A percentile compares a stretch with the other conserved stretches of the same genome.
These are phyloP conservation scores for Neodiprion pinetum DNA, from an alignment of 1,140 invertebrate genomes.

Conservation along the genomic window DNA sequence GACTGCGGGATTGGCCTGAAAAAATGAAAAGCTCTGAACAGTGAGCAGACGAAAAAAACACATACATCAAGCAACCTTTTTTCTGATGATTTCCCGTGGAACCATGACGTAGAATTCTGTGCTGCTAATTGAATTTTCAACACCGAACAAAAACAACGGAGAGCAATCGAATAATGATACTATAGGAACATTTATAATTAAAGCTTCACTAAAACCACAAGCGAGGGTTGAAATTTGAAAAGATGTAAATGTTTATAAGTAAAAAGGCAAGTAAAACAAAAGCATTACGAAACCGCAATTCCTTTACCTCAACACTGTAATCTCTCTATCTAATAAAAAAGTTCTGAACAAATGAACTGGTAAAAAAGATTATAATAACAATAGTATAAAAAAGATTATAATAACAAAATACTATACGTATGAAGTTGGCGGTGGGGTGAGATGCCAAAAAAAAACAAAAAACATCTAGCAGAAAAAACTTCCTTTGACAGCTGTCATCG, in stretches of 20 bases:
- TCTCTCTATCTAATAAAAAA: too few relatives aligned
- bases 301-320: neutral
- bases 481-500: too few relatives aligned
- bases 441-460: too few relatives aligned
- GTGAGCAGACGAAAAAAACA: slow-evolving; percentile 31
- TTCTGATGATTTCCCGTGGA: neutral
- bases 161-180: too few relatives aligned
- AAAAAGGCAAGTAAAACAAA: neutral
- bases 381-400: neutral
- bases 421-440: too few relatives aligned
- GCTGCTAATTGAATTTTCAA: too few relatives aligned
- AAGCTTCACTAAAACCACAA: slow-evolving; percentile 24
- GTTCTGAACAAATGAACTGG: too few relatives aligned
- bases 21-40: slow-evolving; percentile 48
- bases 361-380: neutral
- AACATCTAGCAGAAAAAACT: too few relatives aligned
- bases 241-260: neutral
- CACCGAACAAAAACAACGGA: too few relatives aligned
- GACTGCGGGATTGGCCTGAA: slow-evolving; percentile 82
- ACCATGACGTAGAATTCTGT: neutral
- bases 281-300: neutral
- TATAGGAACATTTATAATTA: neutral
- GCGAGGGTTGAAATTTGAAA: slow-evolving; percentile 13
- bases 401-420: too few relatives aligned
- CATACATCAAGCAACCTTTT: slow-evolving; percentile 19